Base-by-base conservation (phyloP, 2,888 invertebrate genomes). In the Stegophylla sp. region DNA sequence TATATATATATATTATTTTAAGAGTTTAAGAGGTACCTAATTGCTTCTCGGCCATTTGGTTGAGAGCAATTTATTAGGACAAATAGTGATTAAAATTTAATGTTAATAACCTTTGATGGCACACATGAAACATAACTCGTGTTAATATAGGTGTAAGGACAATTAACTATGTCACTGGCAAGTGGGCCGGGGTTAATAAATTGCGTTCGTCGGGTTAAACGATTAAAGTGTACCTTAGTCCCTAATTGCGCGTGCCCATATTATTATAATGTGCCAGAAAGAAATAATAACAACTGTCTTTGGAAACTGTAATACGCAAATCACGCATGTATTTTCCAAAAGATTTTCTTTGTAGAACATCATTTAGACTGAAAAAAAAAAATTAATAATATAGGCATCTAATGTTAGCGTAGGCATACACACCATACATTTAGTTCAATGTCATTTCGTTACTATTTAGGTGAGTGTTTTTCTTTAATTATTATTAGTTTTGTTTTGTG, bases 121-220 rank as follows among this genome's bases (percentile, higher is more conserved):
- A 74, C 20, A 34, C 20, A 34, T 63, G 28, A 48, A 48, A 48
- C 28, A 45, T 28, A 48, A 20, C 48, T 34, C 48, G 48, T 28
- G 10, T 48, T 15, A 23, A 53, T 71, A 74, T 63, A 63, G 34
- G 74, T 74, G 63, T 20, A 48, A 9, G 20, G 63, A 23, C 34
- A 48, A 63, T 74, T 63, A 74, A 63, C 48, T 34, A 7, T 64
- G 66, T 34, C 66, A 66, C 43, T 66, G 17, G 45, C 13, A 23
- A 75, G 79, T 79, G 79, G 79, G 79, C 71, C 48, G 79, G 61
- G 79, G 79, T 79, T 51, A 79, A 79, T 69, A 71, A 63, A 61
- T 79, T 61, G 28, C 71, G 63, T n/a, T 61, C 51, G 9, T 51
- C 67, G 67, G 67, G 75, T 76, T 43, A 76, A 76, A 66, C 10